These are phyloP conservation scores for Isurus oxyrinchus DNA, from an alignment of 2,113 vertebrate species.

Conservation along the genomic window DNA sequence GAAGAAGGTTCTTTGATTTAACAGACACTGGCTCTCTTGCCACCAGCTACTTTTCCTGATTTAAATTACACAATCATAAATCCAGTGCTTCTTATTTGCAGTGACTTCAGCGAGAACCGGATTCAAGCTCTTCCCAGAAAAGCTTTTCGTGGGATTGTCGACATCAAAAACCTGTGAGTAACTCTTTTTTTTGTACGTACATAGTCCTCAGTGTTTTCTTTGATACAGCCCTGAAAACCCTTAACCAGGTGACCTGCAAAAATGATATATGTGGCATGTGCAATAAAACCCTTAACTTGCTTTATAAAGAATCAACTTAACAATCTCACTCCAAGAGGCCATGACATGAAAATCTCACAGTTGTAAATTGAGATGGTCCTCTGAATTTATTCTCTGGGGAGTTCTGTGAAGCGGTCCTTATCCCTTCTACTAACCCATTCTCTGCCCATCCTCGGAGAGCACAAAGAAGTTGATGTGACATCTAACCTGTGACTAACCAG, in stretches of 20 bases:
- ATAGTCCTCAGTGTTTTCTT: background rate
- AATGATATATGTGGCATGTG: too few relatives aligned
- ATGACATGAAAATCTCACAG: background rate
- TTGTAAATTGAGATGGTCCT: background rate
- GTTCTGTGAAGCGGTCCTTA: background rate
- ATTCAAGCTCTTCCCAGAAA: slow-evolving; percentile 95
- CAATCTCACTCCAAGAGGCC: background rate
- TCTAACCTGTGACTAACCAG: background rate
- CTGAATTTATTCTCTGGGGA: background rate
- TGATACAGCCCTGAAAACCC: background rate
- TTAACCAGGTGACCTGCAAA: background rate
- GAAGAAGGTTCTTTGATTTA: background rate
- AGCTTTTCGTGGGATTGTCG: slow-evolving; percentile 90
- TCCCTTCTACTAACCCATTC: background rate
- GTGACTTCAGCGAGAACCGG: slow-evolving; percentile 97
- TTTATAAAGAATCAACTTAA: background rate
- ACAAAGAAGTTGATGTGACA: background rate
- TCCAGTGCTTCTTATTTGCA: slow-evolving; percentile 51
- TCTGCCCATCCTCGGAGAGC: background rate
- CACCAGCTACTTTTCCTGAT: background rate
- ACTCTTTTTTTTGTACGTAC: background rate
- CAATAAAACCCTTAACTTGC: background rate
- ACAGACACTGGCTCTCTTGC: background rate
- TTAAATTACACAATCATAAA: background rate
- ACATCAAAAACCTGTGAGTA: slow-evolving; percentile 96